Conservation (phyloP, 1,140 invertebrate species). For the Drosophila busckii region DNA sequence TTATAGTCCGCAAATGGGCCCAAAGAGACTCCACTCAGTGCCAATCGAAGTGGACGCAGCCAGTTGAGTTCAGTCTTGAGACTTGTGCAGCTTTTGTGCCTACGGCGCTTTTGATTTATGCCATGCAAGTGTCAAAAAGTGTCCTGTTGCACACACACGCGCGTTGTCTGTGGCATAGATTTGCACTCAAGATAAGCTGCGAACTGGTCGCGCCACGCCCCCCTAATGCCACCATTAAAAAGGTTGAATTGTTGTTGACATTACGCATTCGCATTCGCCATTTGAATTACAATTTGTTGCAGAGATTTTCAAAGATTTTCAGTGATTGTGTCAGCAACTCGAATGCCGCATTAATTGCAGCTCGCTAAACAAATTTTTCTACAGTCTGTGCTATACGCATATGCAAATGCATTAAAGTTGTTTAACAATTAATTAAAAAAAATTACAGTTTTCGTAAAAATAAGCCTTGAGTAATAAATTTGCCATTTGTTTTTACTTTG, state of each 20-base stretch:
- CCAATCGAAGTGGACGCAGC: neutral
- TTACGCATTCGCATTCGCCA: conserved; percentile 21
- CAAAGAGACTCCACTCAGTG: conserved; percentile 26
- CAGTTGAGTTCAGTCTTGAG: conserved; percentile 1
- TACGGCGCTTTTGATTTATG: conserved; percentile 71
- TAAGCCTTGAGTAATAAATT: too few relatives aligned
- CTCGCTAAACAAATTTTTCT: conserved; percentile 55
- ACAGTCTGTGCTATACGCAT: conserved; percentile 12
- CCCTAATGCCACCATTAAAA: conserved; percentile 33
- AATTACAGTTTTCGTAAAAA: conserved; percentile 6
- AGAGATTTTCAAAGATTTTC: too few relatives aligned
- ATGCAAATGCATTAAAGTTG: conserved; percentile 13
- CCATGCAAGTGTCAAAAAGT: conserved; percentile 74
- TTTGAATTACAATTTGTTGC: conserved; percentile 42
- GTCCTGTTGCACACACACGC: conserved; percentile 67
- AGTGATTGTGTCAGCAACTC: conserved; percentile 60
- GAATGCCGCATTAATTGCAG: conserved; percentile 49
- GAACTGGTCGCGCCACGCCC: conserved; percentile 3
- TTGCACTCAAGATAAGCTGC: conserved; percentile 48
- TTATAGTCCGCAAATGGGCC: conserved; percentile 50
- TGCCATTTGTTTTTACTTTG: too few relatives aligned
- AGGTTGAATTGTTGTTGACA: conserved; percentile 46
- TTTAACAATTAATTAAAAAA: conserved; percentile 3
- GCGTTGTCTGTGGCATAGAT: conserved; percentile 48
- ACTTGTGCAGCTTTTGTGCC: conserved; percentile 31